Conservation (phyloP, 1,140 invertebrate genomes). For the Hyles euphorbiae region DNA sequence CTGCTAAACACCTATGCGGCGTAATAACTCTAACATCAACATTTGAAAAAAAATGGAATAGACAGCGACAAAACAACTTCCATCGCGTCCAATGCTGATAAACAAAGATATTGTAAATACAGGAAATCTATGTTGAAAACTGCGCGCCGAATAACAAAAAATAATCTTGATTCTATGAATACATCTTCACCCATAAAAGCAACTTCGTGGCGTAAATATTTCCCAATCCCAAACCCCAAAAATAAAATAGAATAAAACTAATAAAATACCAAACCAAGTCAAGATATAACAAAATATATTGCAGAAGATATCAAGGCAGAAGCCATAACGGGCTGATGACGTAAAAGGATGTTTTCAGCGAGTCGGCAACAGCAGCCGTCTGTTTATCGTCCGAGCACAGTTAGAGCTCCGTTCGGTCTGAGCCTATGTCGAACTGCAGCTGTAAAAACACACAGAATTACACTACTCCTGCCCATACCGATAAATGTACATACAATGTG, state of each 20-base stretch:
- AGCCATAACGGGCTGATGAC: conserved; percentile 67
- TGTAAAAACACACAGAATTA: conserved; percentile 67
- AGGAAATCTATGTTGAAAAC: too few species aligned
- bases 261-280: conserved; percentile 8
- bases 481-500: conserved; percentile 45
- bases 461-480: conserved; percentile 49
- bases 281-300: conserved; percentile 10
- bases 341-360: conserved; percentile 75
- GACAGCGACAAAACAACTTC: too few species aligned
- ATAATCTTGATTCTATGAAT: too few species aligned
- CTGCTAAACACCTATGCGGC: not conserved
- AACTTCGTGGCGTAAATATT: too few species aligned
- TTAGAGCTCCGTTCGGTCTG: conserved; percentile 56
- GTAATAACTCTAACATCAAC: too few species aligned
- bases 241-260: not conserved
- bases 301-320: conserved; percentile 31
- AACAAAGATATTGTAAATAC: too few species aligned
- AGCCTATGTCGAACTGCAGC: conserved; percentile 64
- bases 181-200: too few species aligned
- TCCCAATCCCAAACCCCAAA: too few species aligned
- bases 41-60: too few species aligned
- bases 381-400: conserved; percentile 70
- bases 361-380: conserved; percentile 63
- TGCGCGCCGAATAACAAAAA: too few species aligned
- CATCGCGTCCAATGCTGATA: too few species aligned